Evolutionary conservation across 2,113 vertebrate species (phyloP).

Genomic region (Aphyosemion australe): DNA sequence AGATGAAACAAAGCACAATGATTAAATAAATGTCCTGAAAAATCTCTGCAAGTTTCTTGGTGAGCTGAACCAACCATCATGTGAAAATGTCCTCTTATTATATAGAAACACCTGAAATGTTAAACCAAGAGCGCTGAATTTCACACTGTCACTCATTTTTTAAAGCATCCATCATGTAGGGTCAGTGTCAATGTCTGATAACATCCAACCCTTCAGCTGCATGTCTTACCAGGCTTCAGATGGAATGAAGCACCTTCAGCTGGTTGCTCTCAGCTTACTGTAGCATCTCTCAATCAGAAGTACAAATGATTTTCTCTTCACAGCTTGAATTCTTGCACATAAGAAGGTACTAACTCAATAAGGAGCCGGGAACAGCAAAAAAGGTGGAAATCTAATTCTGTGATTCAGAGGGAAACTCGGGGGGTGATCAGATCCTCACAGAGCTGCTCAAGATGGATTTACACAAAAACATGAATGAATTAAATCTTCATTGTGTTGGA

Average conservation of each 20-base stretch:
- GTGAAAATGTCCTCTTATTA: not conserved
- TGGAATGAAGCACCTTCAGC: constrained; percentile 10
- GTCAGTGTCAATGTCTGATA: too few species aligned
- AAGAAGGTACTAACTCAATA: not conserved
- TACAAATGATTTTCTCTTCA: constrained; percentile 12
- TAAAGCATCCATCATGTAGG: not conserved
- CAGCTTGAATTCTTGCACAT: constrained; percentile 13
- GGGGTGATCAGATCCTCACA: constrained; percentile 3
- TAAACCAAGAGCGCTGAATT: not conserved
- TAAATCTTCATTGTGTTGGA: not conserved
- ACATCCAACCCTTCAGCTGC: not conserved
- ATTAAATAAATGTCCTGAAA: too few species aligned
- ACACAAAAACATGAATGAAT: not conserved
- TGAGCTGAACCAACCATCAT: too few species aligned
- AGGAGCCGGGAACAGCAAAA: constrained; percentile 23
- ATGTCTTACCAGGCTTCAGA: not conserved
- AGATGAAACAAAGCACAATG: too few species aligned
- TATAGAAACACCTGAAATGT: not conserved
- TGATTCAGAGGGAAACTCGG: constrained; percentile 16
- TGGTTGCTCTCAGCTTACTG: constrained; percentile 14
- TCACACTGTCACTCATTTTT: not conserved
- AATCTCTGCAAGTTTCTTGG: too few species aligned
- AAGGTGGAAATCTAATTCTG: not conserved
- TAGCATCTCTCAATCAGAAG: not conserved
- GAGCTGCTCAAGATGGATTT: too few species aligned